Base-by-base conservation (phyloP, 2,797 vertebrate species). In the Semotilus atromaculatus region DNA sequence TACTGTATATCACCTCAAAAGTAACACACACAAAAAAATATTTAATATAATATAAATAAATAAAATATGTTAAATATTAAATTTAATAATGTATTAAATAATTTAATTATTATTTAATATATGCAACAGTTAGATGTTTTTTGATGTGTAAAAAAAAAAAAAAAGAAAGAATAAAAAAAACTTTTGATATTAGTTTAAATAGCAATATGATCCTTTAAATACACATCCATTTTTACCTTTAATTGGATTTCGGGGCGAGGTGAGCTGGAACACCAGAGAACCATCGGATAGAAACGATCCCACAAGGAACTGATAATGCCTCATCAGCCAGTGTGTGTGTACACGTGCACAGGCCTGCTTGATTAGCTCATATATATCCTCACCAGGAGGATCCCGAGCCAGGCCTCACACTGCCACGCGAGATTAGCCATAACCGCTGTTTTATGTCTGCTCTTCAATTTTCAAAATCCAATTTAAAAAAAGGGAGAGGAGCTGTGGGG, bases 361-460 rank as follows among this genome's bases (percentile, higher is more conserved):
- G 76, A 85, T 85, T 85, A 73, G 76, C 76, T 85, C 83, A 73
- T 85, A 79, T 80, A 80, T 72, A 80, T 53, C 67, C 43, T 80
- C 82, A 58, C 64, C 86, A 80, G 76, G 82, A 80, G 62, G 86
- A 80, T 79, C 67, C 31, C n/a, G 16, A 83, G 76, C 66, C 29
- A 80, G 53, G 51, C 82, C 72, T 80, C 71, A 48, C 29, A 53
- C 40, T 70, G 77, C 77, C 81, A 80, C 38, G 3, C 7, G 60
- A 84, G 85, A 86, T 73, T 72, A 80, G 55, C 76, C 67, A 79
- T 73, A 71, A 85, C 66, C 19, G 14, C 85, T 26, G 58, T 66
- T 74, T 83, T 75, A 87, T 84, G 77, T 84, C 86, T 84, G 76
- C 76, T 87, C 86, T 84, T 87, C 71, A 86, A 83, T 86, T 84